Conservation (phyloP, 2,888 invertebrate species). For the Rhorus exstirpatorius region DNA sequence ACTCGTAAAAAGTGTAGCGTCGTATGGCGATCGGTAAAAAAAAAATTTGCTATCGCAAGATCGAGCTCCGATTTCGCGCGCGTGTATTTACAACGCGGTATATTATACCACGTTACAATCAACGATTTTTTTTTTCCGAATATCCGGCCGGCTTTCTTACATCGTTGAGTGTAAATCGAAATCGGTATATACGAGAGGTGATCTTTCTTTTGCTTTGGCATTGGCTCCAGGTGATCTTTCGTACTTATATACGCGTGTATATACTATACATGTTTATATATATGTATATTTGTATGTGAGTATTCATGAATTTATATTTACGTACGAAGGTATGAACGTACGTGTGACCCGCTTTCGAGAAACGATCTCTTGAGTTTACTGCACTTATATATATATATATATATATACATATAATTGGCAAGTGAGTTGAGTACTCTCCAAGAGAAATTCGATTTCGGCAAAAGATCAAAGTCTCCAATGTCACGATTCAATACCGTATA, state of each 20-base stretch:
- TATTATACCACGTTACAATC: background rate
- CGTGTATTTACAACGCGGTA: conserved; percentile 11
- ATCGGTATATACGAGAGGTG: conserved; percentile 63
- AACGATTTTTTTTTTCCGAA: conserved; percentile 3
- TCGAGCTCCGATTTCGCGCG: conserved; percentile 56
- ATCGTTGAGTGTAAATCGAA: conserved; percentile 56
- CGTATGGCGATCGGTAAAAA: conserved; percentile 42
- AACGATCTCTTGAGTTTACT: conserved; percentile 60
- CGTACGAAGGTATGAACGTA: conserved; percentile 30
- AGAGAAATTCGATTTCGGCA: conserved; percentile 16
- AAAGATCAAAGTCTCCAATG: background rate
- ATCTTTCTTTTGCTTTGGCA: conserved; percentile 62
- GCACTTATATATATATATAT: background rate
- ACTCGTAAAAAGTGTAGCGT: conserved; percentile 23
- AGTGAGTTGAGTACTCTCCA: background rate
- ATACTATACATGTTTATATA: background rate
- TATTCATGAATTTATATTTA: conserved; percentile 21
- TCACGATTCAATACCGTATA: no score
- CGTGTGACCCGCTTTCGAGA: conserved; percentile 74
- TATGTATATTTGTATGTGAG: background rate
- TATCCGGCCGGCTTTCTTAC: conserved; percentile 48
- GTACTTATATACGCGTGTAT: background rate
- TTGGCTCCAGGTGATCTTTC: conserved; percentile 61
- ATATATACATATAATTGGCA: background rate
- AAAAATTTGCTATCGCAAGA: conserved; percentile 55